phyloP scores from a whole-genome alignment of 2,113 vertebrate species.

The Macaca mulatta region DNA sequence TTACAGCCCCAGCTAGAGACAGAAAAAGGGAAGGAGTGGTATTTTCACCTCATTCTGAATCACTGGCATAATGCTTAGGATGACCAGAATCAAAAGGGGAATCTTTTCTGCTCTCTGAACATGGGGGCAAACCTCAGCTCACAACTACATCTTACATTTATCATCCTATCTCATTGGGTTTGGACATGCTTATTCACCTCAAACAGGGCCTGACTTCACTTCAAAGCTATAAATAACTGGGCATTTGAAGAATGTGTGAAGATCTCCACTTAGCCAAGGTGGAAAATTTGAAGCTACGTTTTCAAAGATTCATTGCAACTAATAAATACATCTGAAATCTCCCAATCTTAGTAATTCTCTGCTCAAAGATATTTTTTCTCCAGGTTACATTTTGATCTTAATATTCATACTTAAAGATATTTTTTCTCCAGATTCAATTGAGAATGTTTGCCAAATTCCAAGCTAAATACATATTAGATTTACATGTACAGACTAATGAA shows the following conservation, averaged over 20 bases:
- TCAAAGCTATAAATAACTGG: constrained; percentile 5
- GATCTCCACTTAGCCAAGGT: neutral
- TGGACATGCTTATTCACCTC: constrained; percentile 8
- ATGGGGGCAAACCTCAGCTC: neutral
- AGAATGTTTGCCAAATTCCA: constrained; percentile 78
- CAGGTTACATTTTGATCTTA: constrained; percentile 60
- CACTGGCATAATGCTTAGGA: neutral
- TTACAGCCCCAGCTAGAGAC: neutral
- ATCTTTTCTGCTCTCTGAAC: constrained; percentile 14
- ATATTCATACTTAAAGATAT: constrained; percentile 46
- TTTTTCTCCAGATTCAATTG: constrained; percentile 76
- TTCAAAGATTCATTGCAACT: constrained; percentile 60
- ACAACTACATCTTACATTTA: neutral
- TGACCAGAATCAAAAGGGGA: constrained; percentile 5
- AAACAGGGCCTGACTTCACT: neutral
- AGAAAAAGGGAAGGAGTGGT: neutral
- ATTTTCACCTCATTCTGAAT: neutral
- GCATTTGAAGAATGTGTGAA: constrained; percentile 5
- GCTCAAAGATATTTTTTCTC: constrained; percentile 48
- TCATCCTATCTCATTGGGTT: neutral
- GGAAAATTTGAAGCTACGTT: constrained; percentile 1
- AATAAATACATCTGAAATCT: constrained; percentile 48
- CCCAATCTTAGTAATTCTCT: constrained; percentile 54
- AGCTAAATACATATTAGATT: constrained; percentile 56
- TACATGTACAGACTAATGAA: neutral